phyloP scores from a whole-genome alignment of 2,888 invertebrate species.

The Pterostichus madidus region DNA sequence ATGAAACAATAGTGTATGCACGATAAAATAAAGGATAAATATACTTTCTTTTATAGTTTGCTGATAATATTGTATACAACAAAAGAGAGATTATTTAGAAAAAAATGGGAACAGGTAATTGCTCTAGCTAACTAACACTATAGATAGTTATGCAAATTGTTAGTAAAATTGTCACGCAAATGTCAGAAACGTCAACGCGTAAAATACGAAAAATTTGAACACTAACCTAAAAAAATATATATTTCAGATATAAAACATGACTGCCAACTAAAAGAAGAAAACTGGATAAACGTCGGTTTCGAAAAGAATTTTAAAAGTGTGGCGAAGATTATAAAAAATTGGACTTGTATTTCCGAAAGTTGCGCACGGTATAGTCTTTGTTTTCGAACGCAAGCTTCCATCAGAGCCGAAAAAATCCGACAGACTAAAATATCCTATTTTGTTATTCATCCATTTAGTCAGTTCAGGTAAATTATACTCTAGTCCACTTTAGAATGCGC shows the following conservation, averaged over 20 bases:
- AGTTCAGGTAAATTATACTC: slow-evolving; percentile 17
- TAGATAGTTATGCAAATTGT: no score
- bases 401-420: slow-evolving; percentile 30
- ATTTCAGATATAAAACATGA: not conserved
- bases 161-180: no score
- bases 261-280: not conserved
- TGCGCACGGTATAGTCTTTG: slow-evolving; percentile 14
- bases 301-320: not conserved
- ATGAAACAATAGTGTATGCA: no score
- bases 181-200: no score
- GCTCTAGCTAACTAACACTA: no score
- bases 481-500: no score
- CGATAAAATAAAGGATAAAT: no score
- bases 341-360: not conserved
- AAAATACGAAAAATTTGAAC: no score
- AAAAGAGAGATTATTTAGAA: no score
- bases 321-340: not conserved
- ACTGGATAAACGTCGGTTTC: not conserved
- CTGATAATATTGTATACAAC: no score
- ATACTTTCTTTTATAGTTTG: no score
- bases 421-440: slow-evolving; percentile 30
- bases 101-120: no score
- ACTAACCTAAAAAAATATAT: not conserved
- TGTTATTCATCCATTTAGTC: slow-evolving; percentile 59
- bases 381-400: slow-evolving; percentile 47